Percentiles rank a stretch among this genome's conserved stretches.
These are phyloP conservation scores for Chinchilla lanigera DNA, from an alignment of 2,113 vertebrate species.

Conservation along the genomic window DNA sequence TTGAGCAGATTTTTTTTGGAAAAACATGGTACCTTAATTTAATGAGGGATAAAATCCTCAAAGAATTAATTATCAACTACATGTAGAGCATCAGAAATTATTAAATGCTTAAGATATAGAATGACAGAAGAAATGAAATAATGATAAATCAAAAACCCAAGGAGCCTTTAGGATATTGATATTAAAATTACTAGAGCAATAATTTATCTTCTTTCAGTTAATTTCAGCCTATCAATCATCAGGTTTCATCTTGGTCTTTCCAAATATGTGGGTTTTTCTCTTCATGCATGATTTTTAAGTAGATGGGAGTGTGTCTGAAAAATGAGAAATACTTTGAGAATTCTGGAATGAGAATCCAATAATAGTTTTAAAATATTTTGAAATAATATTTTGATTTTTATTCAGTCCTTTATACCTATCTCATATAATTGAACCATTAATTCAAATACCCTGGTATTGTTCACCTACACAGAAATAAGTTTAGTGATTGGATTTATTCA, in stretches of 20 bases:
- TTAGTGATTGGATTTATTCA: neutral
- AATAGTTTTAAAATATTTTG: constrained; percentile 19
- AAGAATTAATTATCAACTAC: neutral
- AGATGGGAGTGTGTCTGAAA: neutral
- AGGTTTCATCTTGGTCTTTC: neutral
- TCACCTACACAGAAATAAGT: neutral
- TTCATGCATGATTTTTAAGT: neutral
- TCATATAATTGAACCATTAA: neutral
- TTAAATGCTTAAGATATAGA: neutral
- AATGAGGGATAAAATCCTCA: neutral
- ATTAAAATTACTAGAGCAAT: neutral
- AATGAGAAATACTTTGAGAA: neutral
- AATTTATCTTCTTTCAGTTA: neutral
- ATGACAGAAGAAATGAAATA: neutral
- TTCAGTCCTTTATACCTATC: neutral
- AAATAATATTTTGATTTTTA: constrained; percentile 2
- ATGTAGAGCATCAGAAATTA: neutral
- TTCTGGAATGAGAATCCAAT: neutral
- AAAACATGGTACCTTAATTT: neutral
- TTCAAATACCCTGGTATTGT: neutral
- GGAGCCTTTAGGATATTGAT: neutral
- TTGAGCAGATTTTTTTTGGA: neutral
- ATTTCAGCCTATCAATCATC: neutral
- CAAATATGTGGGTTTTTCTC: neutral
- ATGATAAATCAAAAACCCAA: neutral